Evolutionary conservation across 2,888 invertebrate species (phyloP), one percentile per base, ranked within the genome.

Genomic region (Conistra vaccinii): DNA sequence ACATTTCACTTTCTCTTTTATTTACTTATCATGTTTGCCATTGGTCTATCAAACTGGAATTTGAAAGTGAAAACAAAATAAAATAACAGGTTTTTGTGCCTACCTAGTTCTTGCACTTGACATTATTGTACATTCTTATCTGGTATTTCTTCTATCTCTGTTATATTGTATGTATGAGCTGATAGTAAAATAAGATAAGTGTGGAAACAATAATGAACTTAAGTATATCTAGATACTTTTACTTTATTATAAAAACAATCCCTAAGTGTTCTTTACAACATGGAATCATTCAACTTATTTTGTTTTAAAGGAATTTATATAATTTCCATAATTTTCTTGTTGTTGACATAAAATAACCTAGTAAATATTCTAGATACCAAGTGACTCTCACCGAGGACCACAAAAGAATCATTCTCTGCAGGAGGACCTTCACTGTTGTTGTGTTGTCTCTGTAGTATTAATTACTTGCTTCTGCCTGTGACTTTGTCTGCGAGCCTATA

Each of bases 1-100:
- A 45, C 17, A 61, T 14, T 51, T 57, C 23, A 82, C 81, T 82
- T 82, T 82, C 81, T 55, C 84, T 84, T 84, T 66, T 53, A 58
- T 69, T 67, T 53, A 58, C 67, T 67, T 58, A 71, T 71, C 73
- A 65, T 65, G 70, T 70, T 73, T 70, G 67, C 70, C 57, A 67
- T 65, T 58, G 53, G 57, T 42, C 35, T 60, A 65, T 72, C 39
- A 67, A 20, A 53, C 32, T 80, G 68, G 60, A 35, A 78, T 73
- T 62, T 67, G 81, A 84, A 80, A 84, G 84, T 75, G 57, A 62
- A 80, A 66, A 66, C 32, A 65, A 35, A 68, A 82, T 48, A 55
- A 35, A 68, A 82, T 48, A 55, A 55, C 62, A 60, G 55, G 51
- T 58, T 67, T 79, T 51, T 23, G 3, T 45, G 26, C 48, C 29